Evolutionary conservation across 2,888 invertebrate genomes (phyloP).

Genomic region (Carabus problematicus): DNA sequence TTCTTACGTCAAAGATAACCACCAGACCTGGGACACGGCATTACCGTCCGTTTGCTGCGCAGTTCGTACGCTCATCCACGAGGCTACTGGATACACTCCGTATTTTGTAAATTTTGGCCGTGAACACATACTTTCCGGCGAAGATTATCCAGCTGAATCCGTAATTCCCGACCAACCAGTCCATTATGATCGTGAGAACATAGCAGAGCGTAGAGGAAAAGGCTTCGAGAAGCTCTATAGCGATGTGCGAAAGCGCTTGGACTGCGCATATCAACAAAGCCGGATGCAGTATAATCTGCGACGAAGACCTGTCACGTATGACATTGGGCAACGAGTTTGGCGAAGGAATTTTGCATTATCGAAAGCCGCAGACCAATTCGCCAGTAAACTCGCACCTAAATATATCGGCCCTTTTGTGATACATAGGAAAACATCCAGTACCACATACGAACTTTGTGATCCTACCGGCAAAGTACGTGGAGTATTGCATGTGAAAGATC

Average conservation of each 20-base stretch:
- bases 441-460: too few species aligned
- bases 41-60: slow-evolving; percentile 47
- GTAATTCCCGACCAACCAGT: not conserved
- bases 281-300: not conserved
- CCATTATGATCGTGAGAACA: slow-evolving; percentile 5
- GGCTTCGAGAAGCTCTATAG: not conserved
- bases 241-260: too few species aligned
- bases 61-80: slow-evolving; percentile 47
- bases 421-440: too few species aligned
- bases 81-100: slow-evolving; percentile 46
- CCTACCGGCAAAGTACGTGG: too few species aligned
- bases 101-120: too few species aligned
- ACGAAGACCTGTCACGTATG: not conserved
- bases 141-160: too few species aligned
- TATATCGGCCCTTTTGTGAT: slow-evolving; percentile 44
- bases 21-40: slow-evolving; percentile 46
- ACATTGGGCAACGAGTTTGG: slow-evolving; percentile 8
- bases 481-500: too few species aligned
- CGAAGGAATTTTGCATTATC: slow-evolving; percentile 26
- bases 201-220: not conserved
- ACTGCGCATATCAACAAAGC: not conserved
- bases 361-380: slow-evolving; percentile 30
- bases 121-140: slow-evolving; percentile 44
- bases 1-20: slow-evolving; percentile 43
- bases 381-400: slow-evolving; percentile 43